A percentile compares a stretch with the other conserved stretches of the same genome.
phyloP scores from a whole-genome alignment of 2,113 vertebrate species.

The Hirundichthys speculiger region DNA sequence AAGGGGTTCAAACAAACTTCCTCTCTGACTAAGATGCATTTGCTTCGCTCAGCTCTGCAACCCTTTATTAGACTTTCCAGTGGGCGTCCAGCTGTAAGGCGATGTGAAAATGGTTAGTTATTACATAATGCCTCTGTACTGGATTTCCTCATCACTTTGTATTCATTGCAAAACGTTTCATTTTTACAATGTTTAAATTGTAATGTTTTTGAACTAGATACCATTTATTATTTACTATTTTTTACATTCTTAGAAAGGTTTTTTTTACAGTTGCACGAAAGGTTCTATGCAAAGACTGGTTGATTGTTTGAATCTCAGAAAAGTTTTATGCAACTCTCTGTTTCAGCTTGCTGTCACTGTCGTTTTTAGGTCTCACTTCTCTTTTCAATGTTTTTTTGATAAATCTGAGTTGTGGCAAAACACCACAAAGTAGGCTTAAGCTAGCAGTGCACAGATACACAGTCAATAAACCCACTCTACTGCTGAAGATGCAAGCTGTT shows the following conservation, averaged over 20 bases:
- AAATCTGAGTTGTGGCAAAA: slow-evolving; percentile 50
- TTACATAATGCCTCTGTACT: slow-evolving; percentile 42
- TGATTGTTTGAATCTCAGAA: background rate
- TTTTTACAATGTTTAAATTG: slow-evolving; percentile 1
- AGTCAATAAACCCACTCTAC: slow-evolving; percentile 57
- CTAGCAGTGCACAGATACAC: slow-evolving; percentile 40
- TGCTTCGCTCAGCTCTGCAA: slow-evolving; percentile 5
- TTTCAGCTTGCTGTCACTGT: slow-evolving; percentile 24
- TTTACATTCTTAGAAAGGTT: too few relatives aligned
- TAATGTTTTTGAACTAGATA: background rate
- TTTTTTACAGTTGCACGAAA: too few relatives aligned
- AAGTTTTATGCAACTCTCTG: slow-evolving; percentile 18
- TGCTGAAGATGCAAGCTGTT: slow-evolving; percentile 51
- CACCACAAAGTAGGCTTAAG: slow-evolving; percentile 48
- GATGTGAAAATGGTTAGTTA: slow-evolving; percentile 18
- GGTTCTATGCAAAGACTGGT: too few relatives aligned
- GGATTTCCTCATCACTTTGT: slow-evolving; percentile 28
- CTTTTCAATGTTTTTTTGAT: slow-evolving; percentile 21
- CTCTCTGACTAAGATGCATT: slow-evolving; percentile 9
- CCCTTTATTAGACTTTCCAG: slow-evolving; percentile 28
- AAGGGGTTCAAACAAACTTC: background rate
- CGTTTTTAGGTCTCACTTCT: slow-evolving; percentile 29
- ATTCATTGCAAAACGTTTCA: slow-evolving; percentile 6
- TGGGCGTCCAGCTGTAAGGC: slow-evolving; percentile 47
- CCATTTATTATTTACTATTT: too few relatives aligned